Evolutionary conservation across 2,888 invertebrate genomes (phyloP).

Genomic region (Ephialtes manifestator): DNA sequence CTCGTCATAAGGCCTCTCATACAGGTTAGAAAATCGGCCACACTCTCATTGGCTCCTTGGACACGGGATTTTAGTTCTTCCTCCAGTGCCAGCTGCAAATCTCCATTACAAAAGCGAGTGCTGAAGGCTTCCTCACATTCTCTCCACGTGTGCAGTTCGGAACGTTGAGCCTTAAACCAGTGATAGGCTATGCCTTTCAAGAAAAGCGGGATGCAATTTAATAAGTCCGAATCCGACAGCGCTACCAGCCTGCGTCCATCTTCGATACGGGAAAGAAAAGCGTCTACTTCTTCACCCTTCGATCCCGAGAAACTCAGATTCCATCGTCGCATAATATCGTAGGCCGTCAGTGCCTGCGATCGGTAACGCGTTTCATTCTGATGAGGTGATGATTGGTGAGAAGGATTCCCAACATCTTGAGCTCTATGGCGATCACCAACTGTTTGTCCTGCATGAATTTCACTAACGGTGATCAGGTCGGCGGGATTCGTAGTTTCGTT

Average conservation of each 20-base stretch:
- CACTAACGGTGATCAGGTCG: no score
- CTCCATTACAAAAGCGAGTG: not conserved
- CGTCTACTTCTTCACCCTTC: slow-evolving; percentile 5
- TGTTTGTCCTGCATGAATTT: no score
- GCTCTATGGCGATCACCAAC: no score
- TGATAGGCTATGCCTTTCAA: not conserved
- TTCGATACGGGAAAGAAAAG: slow-evolving; percentile 2
- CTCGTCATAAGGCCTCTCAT: slow-evolving; percentile 24
- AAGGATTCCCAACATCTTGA: not conserved
- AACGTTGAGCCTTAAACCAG: not conserved
- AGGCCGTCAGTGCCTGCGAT: not conserved
- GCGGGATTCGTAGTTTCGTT: no score
- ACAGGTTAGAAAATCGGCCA: not conserved
- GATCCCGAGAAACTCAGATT: slow-evolving; percentile 22
- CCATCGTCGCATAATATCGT: slow-evolving; percentile 4
- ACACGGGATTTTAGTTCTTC: slow-evolving; percentile 10
- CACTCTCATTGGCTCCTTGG: slow-evolving; percentile 3
- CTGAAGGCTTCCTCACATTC: not conserved
- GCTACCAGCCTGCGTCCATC: slow-evolving; percentile 14
- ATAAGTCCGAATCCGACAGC: not conserved
- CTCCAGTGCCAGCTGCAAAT: not conserved
- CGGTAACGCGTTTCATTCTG: not conserved
- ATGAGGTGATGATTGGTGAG: not conserved
- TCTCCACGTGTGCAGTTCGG: no score
- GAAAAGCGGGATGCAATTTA: not conserved